A percentile compares a stretch with the other conserved stretches of the same genome.
phyloP scores from a whole-genome alignment of 2,797 vertebrate genomes.

The Vireo griseus region DNA sequence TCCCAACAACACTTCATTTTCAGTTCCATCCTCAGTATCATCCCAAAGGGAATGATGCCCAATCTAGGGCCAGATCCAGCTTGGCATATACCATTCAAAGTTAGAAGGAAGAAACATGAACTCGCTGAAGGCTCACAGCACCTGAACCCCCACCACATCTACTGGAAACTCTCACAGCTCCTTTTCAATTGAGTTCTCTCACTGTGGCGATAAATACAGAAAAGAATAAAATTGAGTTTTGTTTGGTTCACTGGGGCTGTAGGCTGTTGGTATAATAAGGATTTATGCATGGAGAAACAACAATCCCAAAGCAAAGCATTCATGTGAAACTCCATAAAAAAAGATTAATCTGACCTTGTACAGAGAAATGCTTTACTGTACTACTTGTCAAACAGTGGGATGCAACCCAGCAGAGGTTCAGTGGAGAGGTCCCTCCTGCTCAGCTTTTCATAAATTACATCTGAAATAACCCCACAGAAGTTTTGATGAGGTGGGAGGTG shows the following conservation, averaged over 20 bases:
- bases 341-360: conserved; percentile 28
- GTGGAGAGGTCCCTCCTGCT: not conserved
- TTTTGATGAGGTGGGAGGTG: not conserved
- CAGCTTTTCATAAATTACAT: not conserved
- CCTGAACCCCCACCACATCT: not conserved
- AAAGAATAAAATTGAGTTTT: conserved; percentile 35
- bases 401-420: not conserved
- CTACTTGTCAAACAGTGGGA: not conserved
- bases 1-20: not conserved
- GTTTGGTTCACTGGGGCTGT: conserved; percentile 30
- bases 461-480: not conserved
- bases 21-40: not conserved
- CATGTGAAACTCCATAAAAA: conserved; percentile 44
- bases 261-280: conserved; percentile 44
- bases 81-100: not conserved
- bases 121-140: not conserved
- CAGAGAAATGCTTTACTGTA: not conserved
- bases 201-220: conserved; percentile 8
- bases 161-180: not conserved
- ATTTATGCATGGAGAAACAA: conserved; percentile 56
- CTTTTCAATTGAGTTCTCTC: not conserved
- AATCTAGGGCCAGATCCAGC: not conserved
- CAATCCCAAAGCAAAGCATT: conserved; percentile 43
- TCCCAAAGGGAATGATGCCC: not conserved
- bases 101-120: not conserved